Conservation (phyloP, 2,113 vertebrate species). For the Bubo blakistoni region DNA sequence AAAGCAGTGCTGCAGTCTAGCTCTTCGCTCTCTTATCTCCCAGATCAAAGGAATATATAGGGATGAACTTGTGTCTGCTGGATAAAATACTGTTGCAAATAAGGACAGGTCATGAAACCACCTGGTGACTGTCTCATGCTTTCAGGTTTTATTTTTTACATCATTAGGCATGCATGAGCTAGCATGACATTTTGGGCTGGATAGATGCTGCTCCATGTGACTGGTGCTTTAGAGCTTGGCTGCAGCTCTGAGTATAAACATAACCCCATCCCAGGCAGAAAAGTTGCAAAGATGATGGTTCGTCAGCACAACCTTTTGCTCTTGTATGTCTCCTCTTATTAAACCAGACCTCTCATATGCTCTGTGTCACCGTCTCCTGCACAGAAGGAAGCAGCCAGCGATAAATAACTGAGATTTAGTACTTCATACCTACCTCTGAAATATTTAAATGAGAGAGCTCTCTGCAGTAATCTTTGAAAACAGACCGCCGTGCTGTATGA, state of each 20-base stretch:
- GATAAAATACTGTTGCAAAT: background rate
- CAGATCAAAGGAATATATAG: background rate
- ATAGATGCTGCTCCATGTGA: fast-evolving
- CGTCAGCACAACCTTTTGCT: background rate
- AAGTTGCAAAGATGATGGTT: background rate
- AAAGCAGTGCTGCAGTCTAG: background rate
- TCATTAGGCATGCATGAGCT: background rate
- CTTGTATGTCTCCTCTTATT: background rate
- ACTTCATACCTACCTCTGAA: background rate
- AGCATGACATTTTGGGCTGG: background rate
- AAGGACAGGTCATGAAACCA: background rate
- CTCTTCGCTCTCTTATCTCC: background rate
- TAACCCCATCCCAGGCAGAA: background rate
- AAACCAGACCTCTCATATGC: background rate
- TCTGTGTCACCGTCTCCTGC: background rate
- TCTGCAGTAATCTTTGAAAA: background rate
- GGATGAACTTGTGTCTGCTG: background rate
- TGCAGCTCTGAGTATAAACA: background rate
- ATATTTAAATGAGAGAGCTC: background rate
- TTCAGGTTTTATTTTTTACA: background rate
- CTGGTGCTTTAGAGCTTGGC: background rate
- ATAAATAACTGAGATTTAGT: background rate
- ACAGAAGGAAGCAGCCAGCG: background rate
- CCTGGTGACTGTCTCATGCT: background rate
- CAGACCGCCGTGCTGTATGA: fast-evolving